Evolutionary conservation across 2,797 vertebrate species (phyloP), one percentile per base, ranked within the genome.

Genomic region (Dicrostonyx torquatus): DNA sequence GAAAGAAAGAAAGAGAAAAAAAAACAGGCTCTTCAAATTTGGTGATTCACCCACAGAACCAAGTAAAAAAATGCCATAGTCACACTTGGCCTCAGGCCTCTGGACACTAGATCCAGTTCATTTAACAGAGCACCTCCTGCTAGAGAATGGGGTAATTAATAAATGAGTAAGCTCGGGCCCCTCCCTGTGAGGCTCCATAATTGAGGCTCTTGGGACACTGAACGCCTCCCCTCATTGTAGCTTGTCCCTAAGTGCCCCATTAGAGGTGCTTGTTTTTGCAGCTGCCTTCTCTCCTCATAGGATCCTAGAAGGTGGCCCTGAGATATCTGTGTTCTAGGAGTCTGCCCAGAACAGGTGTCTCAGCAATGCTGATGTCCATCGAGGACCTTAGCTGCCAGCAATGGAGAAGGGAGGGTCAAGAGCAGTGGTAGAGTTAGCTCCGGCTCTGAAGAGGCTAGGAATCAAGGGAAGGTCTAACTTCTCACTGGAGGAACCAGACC

Each of bases 111-210:
- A 29, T 64, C 18, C 55, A 90, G 55, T 73, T 87, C 34, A 73
- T 40, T 85, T 89, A 75, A 85, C 0, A 45, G 87, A 62, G 70
- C 45, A 20, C 62, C 7, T 79, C 48, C 62, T 93, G 78, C 48
- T 76, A 60, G 58, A 85, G 87, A 89, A 66, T 15, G 6, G 94
- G 43, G 83, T 78, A 80, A 95, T 94, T 77, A 90, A 80, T 55
- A 43, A 83, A 64, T 87, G 97, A 90, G 78, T 90, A 86, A 95
- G 45, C 50, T 0, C 0, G 58, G 75, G 37, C 34, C 53, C 70
- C 84, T 87, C 94, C 94, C 95, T 73, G 31, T 34, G 14, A 72
- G 68, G 31, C 60, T 87, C 85, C 82, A 68, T n/a, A 66, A 48
- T 45, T 24, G 73, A 58, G 31, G 37, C 87, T 88, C 68, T 40